These are phyloP conservation scores for Caenorhabditis remanei DNA, from an alignment of 1,140 invertebrate genomes.

Conservation along the genomic window DNA sequence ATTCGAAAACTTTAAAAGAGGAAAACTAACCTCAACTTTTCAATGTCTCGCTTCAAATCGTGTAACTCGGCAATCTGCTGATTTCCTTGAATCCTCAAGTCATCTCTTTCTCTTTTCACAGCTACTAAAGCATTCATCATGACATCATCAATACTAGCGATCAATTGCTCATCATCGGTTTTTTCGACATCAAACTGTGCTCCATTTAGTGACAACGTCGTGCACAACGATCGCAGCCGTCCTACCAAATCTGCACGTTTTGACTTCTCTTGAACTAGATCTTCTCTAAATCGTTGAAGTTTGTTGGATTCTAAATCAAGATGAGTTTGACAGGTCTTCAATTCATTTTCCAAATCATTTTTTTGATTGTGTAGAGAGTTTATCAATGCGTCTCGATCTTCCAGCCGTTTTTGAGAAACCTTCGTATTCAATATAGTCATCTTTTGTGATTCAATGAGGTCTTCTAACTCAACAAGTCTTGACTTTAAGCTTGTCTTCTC, in stretches of 20 bases:
- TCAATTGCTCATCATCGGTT: constrained; percentile 56
- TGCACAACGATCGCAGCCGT: constrained; percentile 57
- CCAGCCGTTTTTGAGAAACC: constrained; percentile 51
- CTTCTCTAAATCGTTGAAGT: constrained; percentile 63
- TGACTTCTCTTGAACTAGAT: constrained; percentile 66
- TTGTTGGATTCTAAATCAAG: constrained; percentile 67
- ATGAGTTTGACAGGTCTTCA: constrained; percentile 26
- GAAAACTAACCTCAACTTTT: constrained; percentile 62
- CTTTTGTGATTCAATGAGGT: neutral
- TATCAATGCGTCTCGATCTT: constrained; percentile 64
- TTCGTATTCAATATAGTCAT: neutral
- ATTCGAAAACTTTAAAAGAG: neutral
- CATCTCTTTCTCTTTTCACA: constrained; percentile 63
- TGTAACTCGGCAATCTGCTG: constrained; percentile 63
- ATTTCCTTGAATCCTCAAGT: constrained; percentile 63
- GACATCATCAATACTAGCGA: constrained; percentile 66
- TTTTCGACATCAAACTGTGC: constrained; percentile 56
- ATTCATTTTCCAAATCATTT: constrained; percentile 4
- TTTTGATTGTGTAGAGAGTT: constrained; percentile 58
- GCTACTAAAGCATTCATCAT: constrained; percentile 65
- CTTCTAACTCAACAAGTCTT: neutral
- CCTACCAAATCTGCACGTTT: constrained; percentile 62
- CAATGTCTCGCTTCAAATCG: constrained; percentile 67
- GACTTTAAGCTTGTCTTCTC: constrained; percentile 1
- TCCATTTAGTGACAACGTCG: constrained; percentile 61